Base-by-base conservation (phyloP, 2,888 invertebrate genomes). In the Mesoligia furuncula region DNA sequence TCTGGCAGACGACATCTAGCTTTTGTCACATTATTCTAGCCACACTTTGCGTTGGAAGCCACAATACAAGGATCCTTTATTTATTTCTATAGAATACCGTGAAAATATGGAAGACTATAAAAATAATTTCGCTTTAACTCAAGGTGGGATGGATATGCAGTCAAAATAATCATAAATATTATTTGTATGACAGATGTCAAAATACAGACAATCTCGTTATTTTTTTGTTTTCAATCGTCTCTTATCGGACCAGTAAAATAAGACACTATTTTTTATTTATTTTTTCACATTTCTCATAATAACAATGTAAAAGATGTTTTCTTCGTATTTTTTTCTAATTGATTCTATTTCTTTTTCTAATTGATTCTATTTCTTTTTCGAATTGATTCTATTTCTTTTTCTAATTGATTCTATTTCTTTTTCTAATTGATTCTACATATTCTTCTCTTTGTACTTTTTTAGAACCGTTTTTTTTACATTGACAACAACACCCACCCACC, bases 11-110 rank as follows among this genome's bases (percentile, higher is more conserved):
- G 81, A 90, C 88, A 88, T 81, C 17, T 80, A 87, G 87, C 87
- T 67, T 76, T 80, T 69, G 72, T 77, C 82, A 87, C 77, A 82
- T 67, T 64, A 54, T 48, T 85, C 77, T 90, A 90, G 90, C 87
- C 83, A 90, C 85, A 90, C 31, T 76, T 82, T 88, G 88, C 88
- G 48, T 73, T 64, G 76, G 31, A 91, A 91, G 91, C 91, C 84
- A 90, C 90, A 88, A 79, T 81, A 89, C 75, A 83, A 73, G 64
- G 81, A 81, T 69, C 64, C 48, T 11, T 48, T 59, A 78, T 9
- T 75, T 73, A 81, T 77, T 72, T 79, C 73, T 73, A 73, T 64
- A 73, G 70, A 75, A 68, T 2, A n/a, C 59, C 67, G 65, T 67
- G 5, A 3, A 68, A 42, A 59, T 39, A 77, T 76, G 75, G 27